Evolutionary conservation across 2,113 vertebrate species (phyloP).

Genomic region (Micronisus gabar): DNA sequence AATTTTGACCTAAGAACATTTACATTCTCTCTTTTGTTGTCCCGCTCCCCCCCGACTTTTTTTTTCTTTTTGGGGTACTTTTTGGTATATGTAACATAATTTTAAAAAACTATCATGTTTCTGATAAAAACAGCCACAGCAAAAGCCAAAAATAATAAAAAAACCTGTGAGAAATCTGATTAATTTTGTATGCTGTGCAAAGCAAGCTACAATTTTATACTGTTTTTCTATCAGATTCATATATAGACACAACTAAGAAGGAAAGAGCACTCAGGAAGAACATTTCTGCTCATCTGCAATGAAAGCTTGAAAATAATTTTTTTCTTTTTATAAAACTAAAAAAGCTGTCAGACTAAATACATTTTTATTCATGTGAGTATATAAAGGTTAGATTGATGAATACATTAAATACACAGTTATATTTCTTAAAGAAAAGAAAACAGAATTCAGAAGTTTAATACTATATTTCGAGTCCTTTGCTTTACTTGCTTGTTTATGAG

Average conservation of each 20-base stretch:
- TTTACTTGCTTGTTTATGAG: conserved; percentile 2
- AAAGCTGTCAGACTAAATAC: background rate
- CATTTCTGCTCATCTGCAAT: background rate
- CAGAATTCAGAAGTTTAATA: background rate
- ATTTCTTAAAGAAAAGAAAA: background rate
- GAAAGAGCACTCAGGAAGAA: background rate
- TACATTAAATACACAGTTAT: background rate
- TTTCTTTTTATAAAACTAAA: background rate
- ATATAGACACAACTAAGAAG: background rate
- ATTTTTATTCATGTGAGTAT: background rate
- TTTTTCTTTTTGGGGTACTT: background rate
- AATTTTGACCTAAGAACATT: background rate
- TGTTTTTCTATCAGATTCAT: background rate
- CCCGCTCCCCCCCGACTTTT: too few species aligned
- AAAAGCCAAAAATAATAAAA: background rate
- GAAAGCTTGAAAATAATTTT: background rate
- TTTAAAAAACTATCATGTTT: background rate
- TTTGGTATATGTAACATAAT: background rate
- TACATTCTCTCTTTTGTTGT: background rate
- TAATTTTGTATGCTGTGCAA: background rate
- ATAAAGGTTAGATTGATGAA: background rate
- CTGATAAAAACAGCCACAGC: background rate
- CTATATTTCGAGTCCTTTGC: background rate
- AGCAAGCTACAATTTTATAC: background rate
- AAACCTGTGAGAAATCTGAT: background rate